These are phyloP conservation scores for Limenitis camilla DNA, from an alignment of 2,888 invertebrate genomes.

Conservation along the genomic window DNA sequence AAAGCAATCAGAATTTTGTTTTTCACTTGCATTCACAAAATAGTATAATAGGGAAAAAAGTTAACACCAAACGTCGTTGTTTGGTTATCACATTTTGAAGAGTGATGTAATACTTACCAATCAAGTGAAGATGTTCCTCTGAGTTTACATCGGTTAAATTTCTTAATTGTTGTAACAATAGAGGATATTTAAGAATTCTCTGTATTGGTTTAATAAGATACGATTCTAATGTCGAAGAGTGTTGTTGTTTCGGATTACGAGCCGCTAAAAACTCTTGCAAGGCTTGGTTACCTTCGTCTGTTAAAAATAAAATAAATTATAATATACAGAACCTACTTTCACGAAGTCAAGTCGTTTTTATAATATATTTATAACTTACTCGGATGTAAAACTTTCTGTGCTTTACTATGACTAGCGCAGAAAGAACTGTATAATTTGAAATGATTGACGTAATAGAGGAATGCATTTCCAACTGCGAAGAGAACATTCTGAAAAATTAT, in stretches of 20 bases:
- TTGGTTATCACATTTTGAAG: too few species aligned
- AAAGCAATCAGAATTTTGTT: too few species aligned
- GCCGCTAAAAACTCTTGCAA: constrained; percentile 95
- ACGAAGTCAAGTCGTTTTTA: neutral
- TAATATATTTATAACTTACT: constrained; percentile 78
- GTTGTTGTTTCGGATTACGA: constrained; percentile 96
- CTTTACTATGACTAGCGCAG: constrained; percentile 98
- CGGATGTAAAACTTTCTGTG: constrained; percentile 98
- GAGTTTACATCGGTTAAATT: constrained; percentile 94
- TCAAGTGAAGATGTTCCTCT: constrained; percentile 95
- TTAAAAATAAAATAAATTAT: constrained; percentile 16
- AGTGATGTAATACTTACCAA: constrained; percentile 81
- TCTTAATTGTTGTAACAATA: constrained; percentile 94
- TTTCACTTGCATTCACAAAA: too few species aligned
- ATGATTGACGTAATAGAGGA: constrained; percentile 97
- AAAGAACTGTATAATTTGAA: constrained; percentile 99
- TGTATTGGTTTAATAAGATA: constrained; percentile 99
- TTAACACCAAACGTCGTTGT: too few species aligned
- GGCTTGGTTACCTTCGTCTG: constrained; percentile 96
- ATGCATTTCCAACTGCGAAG: constrained; percentile 96
- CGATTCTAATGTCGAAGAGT: constrained; percentile 96
- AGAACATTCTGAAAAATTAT: constrained; percentile 87
- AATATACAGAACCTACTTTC: neutral
- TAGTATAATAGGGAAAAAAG: too few species aligned
- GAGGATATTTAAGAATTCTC: constrained; percentile 96